phyloP scores from a whole-genome alignment of 2,888 invertebrate species.

The Geotrupes spiniger region DNA sequence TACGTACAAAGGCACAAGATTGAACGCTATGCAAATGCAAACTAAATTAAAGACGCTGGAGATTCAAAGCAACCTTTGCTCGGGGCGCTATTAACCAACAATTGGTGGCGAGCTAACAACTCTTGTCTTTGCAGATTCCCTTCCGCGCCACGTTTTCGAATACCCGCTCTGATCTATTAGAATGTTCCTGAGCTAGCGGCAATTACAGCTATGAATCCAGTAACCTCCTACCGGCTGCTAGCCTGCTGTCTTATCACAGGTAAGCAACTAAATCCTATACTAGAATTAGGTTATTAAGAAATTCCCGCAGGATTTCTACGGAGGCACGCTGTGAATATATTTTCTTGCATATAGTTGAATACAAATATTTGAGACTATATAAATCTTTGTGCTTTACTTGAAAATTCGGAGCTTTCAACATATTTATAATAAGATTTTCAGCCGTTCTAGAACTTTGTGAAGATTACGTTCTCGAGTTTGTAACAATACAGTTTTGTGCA shows the following conservation, averaged over 20 bases:
- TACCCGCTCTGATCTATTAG: slow-evolving; percentile 5
- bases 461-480: not conserved
- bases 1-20: slow-evolving; percentile 1
- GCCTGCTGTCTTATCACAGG: slow-evolving; percentile 20
- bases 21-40: slow-evolving; percentile 5
- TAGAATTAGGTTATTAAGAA: not conserved
- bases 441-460: not conserved
- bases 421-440: slow-evolving; percentile 4
- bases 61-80: slow-evolving; percentile 16
- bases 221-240: slow-evolving; percentile 4
- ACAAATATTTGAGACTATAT: slow-evolving; percentile 1
- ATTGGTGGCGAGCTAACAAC: slow-evolving; percentile 22
- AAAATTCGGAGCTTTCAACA: not conserved
- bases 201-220: slow-evolving; percentile 13
- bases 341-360: not conserved
- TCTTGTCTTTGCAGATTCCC: slow-evolving; percentile 22
- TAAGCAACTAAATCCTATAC: slow-evolving; percentile 8
- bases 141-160: slow-evolving; percentile 15
- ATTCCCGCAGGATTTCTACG: not conserved
- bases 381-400: not conserved
- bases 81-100: slow-evolving; percentile 22
- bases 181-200: slow-evolving; percentile 20
- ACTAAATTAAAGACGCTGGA: slow-evolving; percentile 23
- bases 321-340: too few relatives aligned
- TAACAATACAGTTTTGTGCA: slow-evolving; percentile 1